phyloP scores from a whole-genome alignment of 2,888 invertebrate species.

The Drosophila mulleri region DNA sequence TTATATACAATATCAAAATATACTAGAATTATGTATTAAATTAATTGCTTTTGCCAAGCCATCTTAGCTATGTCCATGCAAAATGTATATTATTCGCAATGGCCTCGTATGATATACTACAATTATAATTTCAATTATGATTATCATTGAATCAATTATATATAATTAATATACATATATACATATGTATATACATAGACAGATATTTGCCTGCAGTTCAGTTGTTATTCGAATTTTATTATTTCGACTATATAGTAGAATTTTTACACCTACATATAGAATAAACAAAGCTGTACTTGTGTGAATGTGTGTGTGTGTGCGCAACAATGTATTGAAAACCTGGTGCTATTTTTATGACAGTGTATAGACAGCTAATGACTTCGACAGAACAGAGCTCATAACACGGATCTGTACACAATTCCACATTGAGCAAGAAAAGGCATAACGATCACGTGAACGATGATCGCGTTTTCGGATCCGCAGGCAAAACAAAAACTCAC shows the following conservation, averaged over 20 bases:
- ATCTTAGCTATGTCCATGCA: too few relatives aligned
- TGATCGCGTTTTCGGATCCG: conserved; percentile 33
- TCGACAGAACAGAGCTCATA: conserved; percentile 48
- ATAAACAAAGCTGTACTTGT: not conserved
- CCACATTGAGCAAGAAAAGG: conserved; percentile 5
- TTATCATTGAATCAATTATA: too few relatives aligned
- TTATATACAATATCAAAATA: too few relatives aligned
- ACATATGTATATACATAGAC: too few relatives aligned
- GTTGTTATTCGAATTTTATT: too few relatives aligned
- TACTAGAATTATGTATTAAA: too few relatives aligned
- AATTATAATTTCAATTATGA: too few relatives aligned
- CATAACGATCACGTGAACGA: conserved; percentile 51
- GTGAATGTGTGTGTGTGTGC: not conserved
- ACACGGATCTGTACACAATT: conserved; percentile 22
- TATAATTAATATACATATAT: too few relatives aligned
- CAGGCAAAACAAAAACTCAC: conserved; percentile 27
- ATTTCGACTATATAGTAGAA: not conserved
- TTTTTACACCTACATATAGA: not conserved
- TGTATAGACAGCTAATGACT: conserved; percentile 55
- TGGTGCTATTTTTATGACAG: conserved; percentile 10
- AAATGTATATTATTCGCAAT: too few relatives aligned
- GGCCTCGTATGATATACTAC: too few relatives aligned
- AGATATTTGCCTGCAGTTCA: not conserved
- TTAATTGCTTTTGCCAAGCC: too few relatives aligned
- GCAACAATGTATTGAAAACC: conserved; percentile 5